Base-by-base conservation (phyloP, 1,140 invertebrate species). In the Chironomus tepperi region DNA sequence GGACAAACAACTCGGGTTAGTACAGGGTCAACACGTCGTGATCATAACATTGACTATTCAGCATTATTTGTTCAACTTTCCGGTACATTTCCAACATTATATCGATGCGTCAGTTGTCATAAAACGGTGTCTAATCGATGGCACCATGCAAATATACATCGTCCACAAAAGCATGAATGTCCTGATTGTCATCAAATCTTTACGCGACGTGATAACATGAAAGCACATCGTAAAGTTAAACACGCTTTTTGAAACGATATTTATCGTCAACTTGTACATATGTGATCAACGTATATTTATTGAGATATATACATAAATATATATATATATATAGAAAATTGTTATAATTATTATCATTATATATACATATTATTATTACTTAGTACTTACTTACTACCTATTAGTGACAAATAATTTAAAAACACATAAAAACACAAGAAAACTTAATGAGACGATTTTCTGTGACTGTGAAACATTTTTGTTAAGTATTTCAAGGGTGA, bases 111-210 rank as follows among this genome's bases (percentile, higher is more conserved):
- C 34, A 82, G 80, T 76, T 90, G 89, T 83, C 88, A 89, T 76
- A 91, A 91, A 84, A 86, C 86, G 77, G 90, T 91, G 73, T 89
- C 85, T 78, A 90, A 90, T 83, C 84, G 89, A 77, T 89, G 89
- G 85, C 89, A 91, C 79, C 89, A 90, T 78, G 84, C 88, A 80
- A 87, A 89, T 79, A 89, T 88, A 57, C 89, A 90, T 79, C 85
- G 87, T 75, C 89, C 89, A 12, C 88, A 89, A 80, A 87, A 88
- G 76, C 89, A 89, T 80, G 87, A 87, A 78, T 90, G 89, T 80
- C 88, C 89, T 10, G 83, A 88, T 75, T 91, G 89, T 80, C 85
- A 87, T 19, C 87, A 88, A 76, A 86, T 87, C 74, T 87, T 90
- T 76, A 90, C 88, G 74, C 84, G 89, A 74, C 88, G 88, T 76